These are phyloP conservation scores for Protosalanx chinensis DNA, from an alignment of 2,797 vertebrate genomes.

Conservation along the genomic window DNA sequence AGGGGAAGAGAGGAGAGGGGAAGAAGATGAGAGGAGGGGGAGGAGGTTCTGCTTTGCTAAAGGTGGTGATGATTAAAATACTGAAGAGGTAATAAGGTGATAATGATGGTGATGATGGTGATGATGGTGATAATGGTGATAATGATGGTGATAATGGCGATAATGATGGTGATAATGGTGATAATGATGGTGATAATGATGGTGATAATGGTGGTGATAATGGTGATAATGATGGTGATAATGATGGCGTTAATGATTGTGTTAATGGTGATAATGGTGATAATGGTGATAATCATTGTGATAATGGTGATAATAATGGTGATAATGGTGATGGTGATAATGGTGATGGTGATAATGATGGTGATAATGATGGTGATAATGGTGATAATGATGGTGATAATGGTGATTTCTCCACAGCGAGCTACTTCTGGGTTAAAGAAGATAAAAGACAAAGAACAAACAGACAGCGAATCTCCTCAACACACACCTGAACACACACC, in stretches of 20 bases:
- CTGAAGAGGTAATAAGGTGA: background rate
- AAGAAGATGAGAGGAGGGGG: background rate
- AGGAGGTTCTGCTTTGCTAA: background rate
- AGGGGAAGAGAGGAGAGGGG: background rate
- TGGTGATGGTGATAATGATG: background rate
- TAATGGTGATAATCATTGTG: background rate
- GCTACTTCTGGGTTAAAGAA: slow-evolving; percentile 31
- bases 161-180: background rate
- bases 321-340: background rate
- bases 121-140: background rate
- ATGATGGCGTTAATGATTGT: no score
- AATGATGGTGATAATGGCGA: no score
- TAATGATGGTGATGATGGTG: background rate
- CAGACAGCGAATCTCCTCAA: slow-evolving; percentile 40
- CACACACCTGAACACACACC: slow-evolving; percentile 14
- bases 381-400: background rate
- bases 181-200: background rate
- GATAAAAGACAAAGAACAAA: slow-evolving; percentile 41
- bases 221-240: background rate
- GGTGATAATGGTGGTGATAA: no score
- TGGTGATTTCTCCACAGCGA: slow-evolving; percentile 33
- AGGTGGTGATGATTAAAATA: background rate
- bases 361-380: no score
- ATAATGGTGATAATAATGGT: background rate
- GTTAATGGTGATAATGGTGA: background rate